Conservation (phyloP, 2,113 vertebrate genomes). For the Herpetotheres cachinnans region DNA sequence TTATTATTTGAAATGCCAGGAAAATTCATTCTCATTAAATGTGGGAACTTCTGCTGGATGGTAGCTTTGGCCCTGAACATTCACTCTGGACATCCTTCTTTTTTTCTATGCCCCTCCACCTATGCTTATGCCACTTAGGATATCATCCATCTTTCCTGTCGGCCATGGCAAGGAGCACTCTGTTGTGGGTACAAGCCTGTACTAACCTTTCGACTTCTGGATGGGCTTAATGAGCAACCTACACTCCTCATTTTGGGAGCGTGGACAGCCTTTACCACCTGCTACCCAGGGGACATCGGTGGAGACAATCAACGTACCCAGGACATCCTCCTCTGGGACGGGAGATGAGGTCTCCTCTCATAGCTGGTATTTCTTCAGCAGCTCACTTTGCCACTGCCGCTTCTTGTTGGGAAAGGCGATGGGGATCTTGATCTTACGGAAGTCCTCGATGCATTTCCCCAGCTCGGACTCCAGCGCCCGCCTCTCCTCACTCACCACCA, state of each 20-base stretch:
- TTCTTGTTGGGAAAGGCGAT: constrained; percentile 59
- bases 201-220: background rate
- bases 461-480: constrained; percentile 20
- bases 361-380: constrained; percentile 68
- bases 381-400: constrained; percentile 65
- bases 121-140: background rate
- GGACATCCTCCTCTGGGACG: accelerated
- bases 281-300: accelerated
- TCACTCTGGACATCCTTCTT: background rate
- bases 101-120: background rate
- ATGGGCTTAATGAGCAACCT: background rate
- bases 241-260: background rate
- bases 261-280: background rate
- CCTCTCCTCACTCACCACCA: background rate
- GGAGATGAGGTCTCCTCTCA: background rate
- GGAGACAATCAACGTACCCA: accelerated
- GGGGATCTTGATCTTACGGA: constrained; percentile 62
- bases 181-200: background rate
- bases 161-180: background rate
- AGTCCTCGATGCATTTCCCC: constrained; percentile 67
- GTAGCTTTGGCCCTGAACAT: background rate
- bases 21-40: background rate
- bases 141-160: accelerated
- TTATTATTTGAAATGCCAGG: background rate
- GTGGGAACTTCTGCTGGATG: background rate